Percentiles rank a stretch among this genome's conserved stretches.
Conservation (phyloP, 2,113 vertebrate genomes). For the Pterocles gutturalis region DNA sequence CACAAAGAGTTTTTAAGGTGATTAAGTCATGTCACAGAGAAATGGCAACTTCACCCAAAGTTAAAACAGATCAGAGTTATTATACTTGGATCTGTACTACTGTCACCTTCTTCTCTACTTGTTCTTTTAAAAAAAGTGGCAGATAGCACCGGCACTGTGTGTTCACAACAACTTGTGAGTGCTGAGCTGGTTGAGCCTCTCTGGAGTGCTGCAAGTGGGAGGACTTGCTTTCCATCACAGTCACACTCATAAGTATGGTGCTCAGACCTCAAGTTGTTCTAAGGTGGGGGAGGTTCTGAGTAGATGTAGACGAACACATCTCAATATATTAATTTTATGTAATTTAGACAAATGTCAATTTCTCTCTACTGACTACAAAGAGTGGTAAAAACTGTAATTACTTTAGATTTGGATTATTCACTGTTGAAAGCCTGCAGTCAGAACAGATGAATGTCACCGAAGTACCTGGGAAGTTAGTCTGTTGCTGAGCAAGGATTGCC, state of each 20-base stretch:
- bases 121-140: not conserved
- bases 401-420: not conserved
- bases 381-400: not conserved
- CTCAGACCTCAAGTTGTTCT: not conserved
- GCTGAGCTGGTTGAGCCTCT: not conserved
- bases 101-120: not conserved
- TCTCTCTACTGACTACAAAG: not conserved
- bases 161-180: fast-evolving
- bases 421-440: not conserved
- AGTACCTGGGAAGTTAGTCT: not conserved
- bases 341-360: not conserved
- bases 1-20: not conserved
- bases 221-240: not conserved
- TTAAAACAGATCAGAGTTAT: not conserved
- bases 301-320: not conserved
- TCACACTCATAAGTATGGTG: not conserved
- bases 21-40: not conserved
- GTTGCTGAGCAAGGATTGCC: not conserved
- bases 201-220: no score
- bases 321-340: not conserved
- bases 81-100: not conserved
- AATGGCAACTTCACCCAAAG: not conserved
- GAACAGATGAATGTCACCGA: not conserved
- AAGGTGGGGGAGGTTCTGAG: not conserved
- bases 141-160: fast-evolving